Evolutionary conservation across 2,113 vertebrate genomes (phyloP).

Genomic region (Erythrolamprus reginae): DNA sequence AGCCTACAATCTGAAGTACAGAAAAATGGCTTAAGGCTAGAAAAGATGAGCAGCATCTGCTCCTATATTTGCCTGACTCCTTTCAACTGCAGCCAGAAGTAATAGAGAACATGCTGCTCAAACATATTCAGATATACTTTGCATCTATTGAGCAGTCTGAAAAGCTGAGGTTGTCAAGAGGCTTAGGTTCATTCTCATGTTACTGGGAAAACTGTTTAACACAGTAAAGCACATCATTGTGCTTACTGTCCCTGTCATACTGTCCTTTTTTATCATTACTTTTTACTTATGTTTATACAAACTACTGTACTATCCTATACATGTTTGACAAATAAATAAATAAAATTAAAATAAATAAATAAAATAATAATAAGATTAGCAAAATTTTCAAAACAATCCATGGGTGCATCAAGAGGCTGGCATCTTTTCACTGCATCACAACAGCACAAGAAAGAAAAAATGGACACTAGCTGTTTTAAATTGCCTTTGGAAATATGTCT

Average conservation of each 20-base stretch:
- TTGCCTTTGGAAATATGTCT: neutral
- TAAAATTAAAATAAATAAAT: too few relatives aligned
- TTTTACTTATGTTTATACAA: too few relatives aligned
- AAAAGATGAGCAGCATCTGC: neutral
- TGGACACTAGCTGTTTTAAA: neutral
- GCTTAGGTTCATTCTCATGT: neutral
- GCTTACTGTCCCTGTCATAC: too few relatives aligned
- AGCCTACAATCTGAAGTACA: neutral
- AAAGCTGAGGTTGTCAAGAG: neutral
- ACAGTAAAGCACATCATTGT: too few relatives aligned
- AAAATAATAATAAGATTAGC: neutral
- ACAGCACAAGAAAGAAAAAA: neutral
- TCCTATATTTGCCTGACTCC: neutral
- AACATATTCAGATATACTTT: neutral
- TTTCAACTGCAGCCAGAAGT: neutral
- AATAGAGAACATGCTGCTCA: neutral
- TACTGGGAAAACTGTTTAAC: neutral
- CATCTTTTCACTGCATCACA: neutral
- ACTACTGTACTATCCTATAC: too few relatives aligned
- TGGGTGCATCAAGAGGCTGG: neutral
- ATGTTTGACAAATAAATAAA: too few relatives aligned
- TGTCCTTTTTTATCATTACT: too few relatives aligned
- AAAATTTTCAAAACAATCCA: neutral
- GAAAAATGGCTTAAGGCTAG: neutral
- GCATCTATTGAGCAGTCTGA: neutral